Evolutionary conservation across 2,888 invertebrate species (phyloP), one percentile per base, ranked within the genome.

Genomic region (Drosophila percnosoma): DNA sequence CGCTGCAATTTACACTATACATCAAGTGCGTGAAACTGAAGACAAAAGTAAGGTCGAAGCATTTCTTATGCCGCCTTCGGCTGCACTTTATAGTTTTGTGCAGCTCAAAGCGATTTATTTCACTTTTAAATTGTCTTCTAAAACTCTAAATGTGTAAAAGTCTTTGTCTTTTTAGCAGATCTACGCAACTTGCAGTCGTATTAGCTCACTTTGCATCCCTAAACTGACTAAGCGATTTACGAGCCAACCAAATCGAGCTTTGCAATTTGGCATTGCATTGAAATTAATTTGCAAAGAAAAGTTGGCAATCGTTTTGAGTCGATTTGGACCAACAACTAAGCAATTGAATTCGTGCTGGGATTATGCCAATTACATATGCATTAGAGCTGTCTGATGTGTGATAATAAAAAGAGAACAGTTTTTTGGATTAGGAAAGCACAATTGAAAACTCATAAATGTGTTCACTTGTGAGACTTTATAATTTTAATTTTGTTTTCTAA

Each of bases 201-300:
- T 73, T 52, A 54, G 33, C 36, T 61, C 51, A 68, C 60, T 71
- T 55, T 70, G 45, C 55, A 60, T 66, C 57, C 48, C 52, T 48
- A 21, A 21, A 27, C 55, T 57, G 45, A 18, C 33, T n/a, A 13
- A 34, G 57, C 59, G 60, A 80, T 80, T 81, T 72, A 61, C 36
- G 63, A 49, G 65, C 65, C 31, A 13, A 31, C 42, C 74, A 79
- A 79, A 88, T 88, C 88, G 83, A 77, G 86, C 52, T 51, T 60
- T 63, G 38, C 70, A 63, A 63, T 69, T 81, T 78, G 75, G 74
- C 76, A 78, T 61, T 55, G 73, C 68, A 70, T 65, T 42, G 15
- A 72, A 85, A 85, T 81, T 88, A 75, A 88, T 88, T 79, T 86
- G 55, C 74, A 81, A 76, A 69, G 62, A 76, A 77, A 77, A 73